Percentiles rank a stretch among this genome's conserved stretches.
These are phyloP conservation scores for Garrulus glandarius DNA, from an alignment of 2,797 vertebrate genomes.

Conservation along the genomic window DNA sequence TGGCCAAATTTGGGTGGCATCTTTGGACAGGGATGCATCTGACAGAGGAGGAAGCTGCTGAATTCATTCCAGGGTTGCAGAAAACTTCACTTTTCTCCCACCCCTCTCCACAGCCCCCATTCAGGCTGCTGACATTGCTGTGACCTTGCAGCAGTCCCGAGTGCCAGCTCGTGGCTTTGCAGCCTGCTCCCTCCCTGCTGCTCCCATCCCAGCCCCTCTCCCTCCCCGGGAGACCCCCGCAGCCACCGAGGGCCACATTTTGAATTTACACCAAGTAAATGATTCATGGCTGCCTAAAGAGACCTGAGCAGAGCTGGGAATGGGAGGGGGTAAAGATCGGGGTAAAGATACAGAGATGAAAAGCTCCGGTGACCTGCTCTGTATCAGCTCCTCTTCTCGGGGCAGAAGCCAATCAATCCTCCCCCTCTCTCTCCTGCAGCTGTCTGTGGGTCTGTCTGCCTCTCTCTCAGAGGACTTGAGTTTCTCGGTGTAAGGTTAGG, in stretches of 20 bases:
- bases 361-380: neutral
- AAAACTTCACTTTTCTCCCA: neutral
- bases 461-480: constrained; percentile 62
- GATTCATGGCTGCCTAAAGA: constrained; percentile 71
- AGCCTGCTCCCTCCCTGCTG: neutral
- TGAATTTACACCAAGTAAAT: constrained; percentile 81
- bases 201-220: neutral
- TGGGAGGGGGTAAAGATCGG: neutral
- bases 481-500: constrained; percentile 79
- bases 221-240: constrained; percentile 5
- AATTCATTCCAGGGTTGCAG: neutral
- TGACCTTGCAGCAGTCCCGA: constrained; percentile 22
- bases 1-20: neutral
- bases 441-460: constrained; percentile 49
- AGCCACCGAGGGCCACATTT: constrained; percentile 75
- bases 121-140: neutral
- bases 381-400: neutral
- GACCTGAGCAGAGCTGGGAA: neutral
- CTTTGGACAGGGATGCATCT: neutral
- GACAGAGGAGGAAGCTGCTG: neutral
- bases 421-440: neutral
- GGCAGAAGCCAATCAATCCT: constrained; percentile 10
- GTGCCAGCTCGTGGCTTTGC: constrained; percentile 25
- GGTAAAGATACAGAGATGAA: neutral
- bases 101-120: neutral